Conservation (phyloP, 2,113 vertebrate genomes). For the Ibidorhyncha struthersii region DNA sequence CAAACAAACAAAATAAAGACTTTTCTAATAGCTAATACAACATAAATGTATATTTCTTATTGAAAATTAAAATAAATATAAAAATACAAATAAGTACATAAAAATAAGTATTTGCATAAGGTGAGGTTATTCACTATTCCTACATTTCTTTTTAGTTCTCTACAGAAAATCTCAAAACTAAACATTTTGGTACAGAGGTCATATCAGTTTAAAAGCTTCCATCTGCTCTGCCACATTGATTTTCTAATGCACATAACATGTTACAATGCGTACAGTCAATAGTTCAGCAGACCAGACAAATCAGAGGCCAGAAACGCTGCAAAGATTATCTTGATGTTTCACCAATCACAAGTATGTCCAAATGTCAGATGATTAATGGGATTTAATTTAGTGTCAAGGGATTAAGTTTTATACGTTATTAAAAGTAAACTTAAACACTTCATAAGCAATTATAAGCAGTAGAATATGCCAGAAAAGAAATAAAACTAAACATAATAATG, state of each 20-base stretch:
- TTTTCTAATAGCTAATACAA: background rate
- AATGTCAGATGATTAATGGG: background rate
- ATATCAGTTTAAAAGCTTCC: slow-evolving; percentile 36
- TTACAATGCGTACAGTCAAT: slow-evolving; percentile 55
- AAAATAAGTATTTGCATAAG: background rate
- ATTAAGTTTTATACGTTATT: background rate
- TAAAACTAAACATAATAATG: background rate
- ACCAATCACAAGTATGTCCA: background rate
- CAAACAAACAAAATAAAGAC: background rate
- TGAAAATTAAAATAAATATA: background rate
- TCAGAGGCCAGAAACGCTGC: slow-evolving; percentile 1
- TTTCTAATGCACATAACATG: slow-evolving; percentile 61
- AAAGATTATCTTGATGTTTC: background rate
- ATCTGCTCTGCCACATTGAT: slow-evolving; percentile 63
- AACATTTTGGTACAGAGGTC: slow-evolving; percentile 38
- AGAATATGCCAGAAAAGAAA: background rate
- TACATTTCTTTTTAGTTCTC: background rate
- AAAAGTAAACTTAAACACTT: background rate
- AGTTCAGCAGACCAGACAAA: slow-evolving; percentile 46
- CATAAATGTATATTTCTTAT: background rate
- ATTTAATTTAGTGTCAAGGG: background rate
- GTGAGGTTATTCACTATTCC: background rate
- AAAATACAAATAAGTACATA: background rate
- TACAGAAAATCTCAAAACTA: background rate
- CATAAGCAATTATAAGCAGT: background rate